Evolutionary conservation across 2,797 vertebrate species (phyloP).

Genomic region (Sebastiscus tertius): DNA sequence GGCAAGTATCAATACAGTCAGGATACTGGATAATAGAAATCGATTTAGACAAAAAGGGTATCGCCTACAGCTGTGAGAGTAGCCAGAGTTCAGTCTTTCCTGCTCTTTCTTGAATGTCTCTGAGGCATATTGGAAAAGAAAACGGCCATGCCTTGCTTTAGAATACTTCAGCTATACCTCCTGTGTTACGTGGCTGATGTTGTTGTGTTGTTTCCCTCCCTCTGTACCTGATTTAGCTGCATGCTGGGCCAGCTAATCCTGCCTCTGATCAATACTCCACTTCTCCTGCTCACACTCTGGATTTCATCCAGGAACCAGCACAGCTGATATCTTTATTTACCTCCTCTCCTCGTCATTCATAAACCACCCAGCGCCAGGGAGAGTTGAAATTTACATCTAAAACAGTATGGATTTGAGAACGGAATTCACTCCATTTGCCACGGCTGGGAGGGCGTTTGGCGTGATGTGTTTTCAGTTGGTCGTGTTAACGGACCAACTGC

Average conservation of each 20-base stretch:
- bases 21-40: not conserved
- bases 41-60: not conserved
- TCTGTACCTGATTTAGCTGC: slow-evolving; percentile 58
- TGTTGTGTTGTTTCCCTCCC: slow-evolving; percentile 36
- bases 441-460: not conserved
- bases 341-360: slow-evolving; percentile 38
- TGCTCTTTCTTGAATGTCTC: not conserved
- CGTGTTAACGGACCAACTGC: not conserved
- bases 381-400: slow-evolving; percentile 17
- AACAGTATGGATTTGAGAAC: slow-evolving; percentile 7
- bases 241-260: slow-evolving; percentile 64
- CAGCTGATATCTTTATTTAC: slow-evolving; percentile 51
- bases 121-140: not conserved
- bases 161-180: not conserved
- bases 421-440: not conserved
- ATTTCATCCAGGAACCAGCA: slow-evolving; percentile 42
- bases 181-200: slow-evolving; percentile 5
- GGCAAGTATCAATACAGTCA: not conserved
- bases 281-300: slow-evolving; percentile 49
- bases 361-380: not conserved
- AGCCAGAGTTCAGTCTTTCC: not conserved
- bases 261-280: slow-evolving; percentile 68
- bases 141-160: not conserved
- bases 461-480: slow-evolving; percentile 6
- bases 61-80: not conserved